These are phyloP conservation scores for Aricia agestis DNA, from an alignment of 1,140 invertebrate species.

Conservation along the genomic window DNA sequence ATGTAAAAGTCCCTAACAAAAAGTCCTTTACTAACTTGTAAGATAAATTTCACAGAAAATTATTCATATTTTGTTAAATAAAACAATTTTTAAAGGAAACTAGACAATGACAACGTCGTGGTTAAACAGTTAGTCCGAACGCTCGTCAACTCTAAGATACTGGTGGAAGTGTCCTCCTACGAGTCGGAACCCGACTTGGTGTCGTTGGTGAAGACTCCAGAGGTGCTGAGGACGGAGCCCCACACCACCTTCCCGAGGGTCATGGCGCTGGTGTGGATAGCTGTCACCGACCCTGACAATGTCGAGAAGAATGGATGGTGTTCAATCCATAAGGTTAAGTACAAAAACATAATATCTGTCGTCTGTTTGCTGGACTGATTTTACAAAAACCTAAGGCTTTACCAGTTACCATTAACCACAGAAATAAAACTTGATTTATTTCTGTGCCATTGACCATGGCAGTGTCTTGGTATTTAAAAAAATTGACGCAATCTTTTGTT, in stretches of 20 bases:
- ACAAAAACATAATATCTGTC: too few species aligned
- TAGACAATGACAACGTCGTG: conserved; percentile 56
- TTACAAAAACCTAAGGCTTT: too few species aligned
- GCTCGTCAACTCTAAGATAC: conserved; percentile 44
- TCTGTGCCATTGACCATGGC: too few species aligned
- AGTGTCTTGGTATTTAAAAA: too few species aligned
- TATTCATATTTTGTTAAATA: too few species aligned
- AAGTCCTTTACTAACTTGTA: too few species aligned
- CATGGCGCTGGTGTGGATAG: conserved; percentile 51
- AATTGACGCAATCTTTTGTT: too few species aligned
- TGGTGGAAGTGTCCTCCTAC: conserved; percentile 49
- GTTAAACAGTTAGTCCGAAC: conserved; percentile 45
- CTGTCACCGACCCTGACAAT: conserved; percentile 42
- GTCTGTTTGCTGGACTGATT: too few species aligned
- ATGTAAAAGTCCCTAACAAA: too few species aligned
- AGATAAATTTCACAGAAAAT: too few species aligned
- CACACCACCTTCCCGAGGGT: conserved; percentile 58
- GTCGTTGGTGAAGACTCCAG: conserved; percentile 49
- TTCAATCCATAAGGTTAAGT: conserved; percentile 42
- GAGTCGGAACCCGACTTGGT: conserved; percentile 56
- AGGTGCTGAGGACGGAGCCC: conserved; percentile 54
- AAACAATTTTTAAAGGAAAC: conserved; percentile 34
- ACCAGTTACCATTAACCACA: too few species aligned
- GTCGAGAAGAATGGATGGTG: conserved; percentile 57
- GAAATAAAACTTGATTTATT: too few species aligned